Evolutionary conservation across 2,888 invertebrate genomes (phyloP), one percentile per base, ranked within the genome.

Genomic region (Coleophora deauratella): DNA sequence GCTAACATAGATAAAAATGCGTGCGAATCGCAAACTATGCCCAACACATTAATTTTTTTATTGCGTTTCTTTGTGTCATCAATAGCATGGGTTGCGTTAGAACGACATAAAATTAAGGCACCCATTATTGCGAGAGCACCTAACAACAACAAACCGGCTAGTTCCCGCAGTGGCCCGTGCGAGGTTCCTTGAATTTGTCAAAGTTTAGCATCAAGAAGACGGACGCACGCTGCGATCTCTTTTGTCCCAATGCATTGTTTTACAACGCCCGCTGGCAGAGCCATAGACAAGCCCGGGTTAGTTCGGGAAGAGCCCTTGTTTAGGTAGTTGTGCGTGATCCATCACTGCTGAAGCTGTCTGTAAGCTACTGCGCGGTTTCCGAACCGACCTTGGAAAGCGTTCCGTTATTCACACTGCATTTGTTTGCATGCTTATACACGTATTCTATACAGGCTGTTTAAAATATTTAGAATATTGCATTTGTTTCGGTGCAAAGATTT

Each of bases 301-400:
- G 14, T 45, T 49, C 56, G 66, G 68, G 67, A 69, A 69, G 66
- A 62, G 70, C 63, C 65, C 69, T 64, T 42, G 50, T 54, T 49
- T 50, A 46, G 49, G 47, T 37, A 44, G 47, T 36, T 45, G 46
- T 43, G 27, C 46, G 57, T 53, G 62, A 72, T 75, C 71, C 66
- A 72, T 73, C 77, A 68, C 64, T 53, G 21, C 21, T 6, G 6
- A 3, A 3, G 21, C 3, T 6, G 52, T 55, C 50, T 57, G 66
- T 66, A 60, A 56, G 78, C 80, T 80, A 79, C n/a, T n/a, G 80
- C 72, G 72, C 67, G 80, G 80, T 75, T 66, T 38, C 9, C 2
- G 33, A 40, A 41, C 41, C 50, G 53, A 45, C 52, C 53, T 55
- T 52, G 43, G 46, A 42, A 40, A 50, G 45, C 49, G 48, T 47